A percentile compares a stretch with the other conserved stretches of the same genome.
Evolutionary conservation across 2,888 invertebrate genomes (phyloP).

Genomic region (Cantharis rufa): DNA sequence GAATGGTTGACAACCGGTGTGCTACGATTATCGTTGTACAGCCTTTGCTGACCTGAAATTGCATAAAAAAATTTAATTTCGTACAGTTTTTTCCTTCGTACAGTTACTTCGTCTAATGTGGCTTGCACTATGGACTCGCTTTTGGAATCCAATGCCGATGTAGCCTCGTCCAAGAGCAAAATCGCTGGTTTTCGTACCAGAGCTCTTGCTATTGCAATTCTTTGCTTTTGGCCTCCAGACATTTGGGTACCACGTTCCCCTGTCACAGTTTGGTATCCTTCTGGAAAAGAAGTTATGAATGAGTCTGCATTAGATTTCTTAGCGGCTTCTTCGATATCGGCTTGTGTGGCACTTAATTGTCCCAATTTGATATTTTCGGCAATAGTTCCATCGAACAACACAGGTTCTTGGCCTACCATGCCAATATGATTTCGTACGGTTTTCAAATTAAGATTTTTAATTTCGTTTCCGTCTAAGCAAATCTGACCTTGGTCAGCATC

Average conservation of each 20-base stretch:
- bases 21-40: conserved; percentile 87
- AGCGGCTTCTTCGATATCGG: conserved; percentile 78
- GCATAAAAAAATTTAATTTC: not conserved
- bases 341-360: conserved; percentile 65
- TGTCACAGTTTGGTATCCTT: conserved; percentile 81
- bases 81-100: too few relatives aligned
- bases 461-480: conserved; percentile 67
- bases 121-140: conserved; percentile 90
- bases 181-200: conserved; percentile 79
- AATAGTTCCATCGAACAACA: conserved; percentile 85
- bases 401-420: conserved; percentile 90
- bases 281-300: conserved; percentile 76
- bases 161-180: conserved; percentile 81
- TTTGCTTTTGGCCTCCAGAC: conserved; percentile 87
- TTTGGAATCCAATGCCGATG: conserved; percentile 85
- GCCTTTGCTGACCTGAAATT: conserved; percentile 53
- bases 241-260: conserved; percentile 79
- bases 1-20: conserved; percentile 81
- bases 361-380: conserved; percentile 92
- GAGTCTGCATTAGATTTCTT: conserved; percentile 86
- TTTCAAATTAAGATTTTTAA: conserved; percentile 74
- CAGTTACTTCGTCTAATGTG: conserved; percentile 78
- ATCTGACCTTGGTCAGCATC: conserved; percentile 70
- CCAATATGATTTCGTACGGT: conserved; percentile 83
- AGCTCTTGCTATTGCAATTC: conserved; percentile 87